Percentiles rank a stretch among this genome's conserved stretches.
Evolutionary conservation across 2,113 vertebrate species (phyloP).

Genomic region (Nothobranchius furzeri): DNA sequence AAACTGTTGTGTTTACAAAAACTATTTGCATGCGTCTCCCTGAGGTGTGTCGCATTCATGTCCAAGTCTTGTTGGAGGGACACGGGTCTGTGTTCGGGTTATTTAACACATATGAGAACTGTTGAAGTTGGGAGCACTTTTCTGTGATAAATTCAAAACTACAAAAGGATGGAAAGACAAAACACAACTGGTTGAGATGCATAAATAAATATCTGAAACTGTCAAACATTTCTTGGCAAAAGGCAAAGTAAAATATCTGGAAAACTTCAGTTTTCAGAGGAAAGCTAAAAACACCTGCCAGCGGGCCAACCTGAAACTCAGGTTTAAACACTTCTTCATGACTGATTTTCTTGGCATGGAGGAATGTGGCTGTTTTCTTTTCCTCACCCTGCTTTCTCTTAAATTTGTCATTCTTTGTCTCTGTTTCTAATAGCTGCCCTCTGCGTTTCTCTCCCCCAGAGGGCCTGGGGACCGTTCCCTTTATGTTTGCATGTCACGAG

Average conservation of each 20-base stretch:
- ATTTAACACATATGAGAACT: too few species aligned
- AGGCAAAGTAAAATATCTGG: not conserved
- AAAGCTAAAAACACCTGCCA: not conserved
- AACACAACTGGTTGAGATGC: too few species aligned
- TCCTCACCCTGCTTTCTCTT: slow-evolving; percentile 37
- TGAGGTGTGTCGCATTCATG: too few species aligned
- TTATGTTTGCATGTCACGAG: slow-evolving; percentile 76
- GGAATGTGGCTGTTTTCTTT: slow-evolving; percentile 51
- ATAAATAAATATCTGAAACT: not conserved
- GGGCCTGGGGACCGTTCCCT: slow-evolving; percentile 48
- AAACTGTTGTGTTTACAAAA: too few species aligned
- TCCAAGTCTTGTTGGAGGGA: too few species aligned
- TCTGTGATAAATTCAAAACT: not conserved
- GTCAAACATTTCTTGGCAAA: not conserved
- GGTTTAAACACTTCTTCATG: slow-evolving; percentile 28
- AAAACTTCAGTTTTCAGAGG: not conserved
- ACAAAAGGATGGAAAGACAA: not conserved
- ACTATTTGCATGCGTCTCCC: too few species aligned
- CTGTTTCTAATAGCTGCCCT: slow-evolving; percentile 57
- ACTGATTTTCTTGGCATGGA: slow-evolving; percentile 38
- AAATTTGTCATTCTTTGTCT: slow-evolving; percentile 44
- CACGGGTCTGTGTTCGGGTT: too few species aligned
- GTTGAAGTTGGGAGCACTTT: too few species aligned
- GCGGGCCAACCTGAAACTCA: slow-evolving; percentile 25
- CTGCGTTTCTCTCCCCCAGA: slow-evolving; percentile 28